These are phyloP conservation scores for Tethya wilhelma DNA, from an alignment of 37 sponge, comb jelly and placozoan genomes.

Conservation along the genomic window DNA sequence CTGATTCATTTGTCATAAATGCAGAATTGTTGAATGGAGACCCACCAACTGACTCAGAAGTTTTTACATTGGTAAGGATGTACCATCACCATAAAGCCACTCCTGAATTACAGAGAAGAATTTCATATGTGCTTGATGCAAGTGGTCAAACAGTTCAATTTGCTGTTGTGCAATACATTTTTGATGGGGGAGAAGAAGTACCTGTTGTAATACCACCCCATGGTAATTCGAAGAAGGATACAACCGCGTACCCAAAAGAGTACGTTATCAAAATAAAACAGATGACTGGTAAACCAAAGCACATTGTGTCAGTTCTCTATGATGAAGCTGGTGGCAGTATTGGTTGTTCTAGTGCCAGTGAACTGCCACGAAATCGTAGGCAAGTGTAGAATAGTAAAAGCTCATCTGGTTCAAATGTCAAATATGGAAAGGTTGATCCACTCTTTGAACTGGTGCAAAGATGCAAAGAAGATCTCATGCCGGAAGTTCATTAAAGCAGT, in stretches of 20 bases:
- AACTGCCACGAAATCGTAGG: conserved; percentile 7
- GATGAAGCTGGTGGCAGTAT: conserved; percentile 7
- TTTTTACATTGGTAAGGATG: conserved; percentile 6
- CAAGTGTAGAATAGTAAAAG: conserved; percentile 5
- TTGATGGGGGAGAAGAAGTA: conserved; percentile 2
- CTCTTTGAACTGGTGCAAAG: background rate
- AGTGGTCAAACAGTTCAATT: background rate
- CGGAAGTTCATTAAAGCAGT: background rate
- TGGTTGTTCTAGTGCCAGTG: background rate
- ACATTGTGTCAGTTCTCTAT: background rate
- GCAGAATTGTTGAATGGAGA: background rate
- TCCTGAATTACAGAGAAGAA: conserved; percentile 16
- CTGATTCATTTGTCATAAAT: background rate
- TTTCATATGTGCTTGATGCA: background rate
- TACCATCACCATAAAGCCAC: conserved; percentile 10
- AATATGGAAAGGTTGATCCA: too few species aligned
- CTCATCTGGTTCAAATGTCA: too few species aligned
- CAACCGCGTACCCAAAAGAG: background rate
- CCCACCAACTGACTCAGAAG: background rate
- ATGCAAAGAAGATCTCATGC: background rate
- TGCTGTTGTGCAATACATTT: conserved; percentile 5
- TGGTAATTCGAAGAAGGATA: conserved; percentile 3
- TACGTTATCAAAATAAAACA: background rate
- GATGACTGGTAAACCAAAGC: background rate
- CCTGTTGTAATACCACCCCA: conserved; percentile 8